phyloP scores from a whole-genome alignment of 2,113 vertebrate genomes.

The Nicator chloris region DNA sequence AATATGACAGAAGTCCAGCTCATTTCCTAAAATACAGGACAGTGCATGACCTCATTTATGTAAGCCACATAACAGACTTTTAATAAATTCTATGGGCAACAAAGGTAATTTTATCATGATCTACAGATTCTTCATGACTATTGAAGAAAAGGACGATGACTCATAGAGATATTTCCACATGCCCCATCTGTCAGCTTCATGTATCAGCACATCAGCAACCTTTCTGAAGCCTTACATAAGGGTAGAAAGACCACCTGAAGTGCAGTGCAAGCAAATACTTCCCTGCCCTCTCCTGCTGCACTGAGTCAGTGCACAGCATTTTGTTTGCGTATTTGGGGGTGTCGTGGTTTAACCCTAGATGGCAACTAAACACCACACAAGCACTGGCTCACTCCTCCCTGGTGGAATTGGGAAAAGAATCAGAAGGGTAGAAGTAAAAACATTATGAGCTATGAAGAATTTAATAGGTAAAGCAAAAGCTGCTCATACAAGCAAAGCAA shows the following conservation, averaged over 20 bases:
- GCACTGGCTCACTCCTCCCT: background rate
- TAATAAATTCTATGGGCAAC: background rate
- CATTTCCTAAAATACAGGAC: background rate
- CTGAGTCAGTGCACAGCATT: background rate
- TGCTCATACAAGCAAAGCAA: background rate
- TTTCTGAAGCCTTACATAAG: background rate
- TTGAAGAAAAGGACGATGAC: background rate
- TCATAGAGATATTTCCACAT: background rate
- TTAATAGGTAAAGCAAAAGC: background rate
- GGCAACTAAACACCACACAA: background rate
- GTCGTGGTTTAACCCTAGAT: background rate
- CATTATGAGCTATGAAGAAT: fast-evolving
- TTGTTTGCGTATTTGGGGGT: background rate
- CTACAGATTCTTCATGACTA: background rate
- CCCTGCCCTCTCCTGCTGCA: background rate
- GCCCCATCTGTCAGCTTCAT: background rate
- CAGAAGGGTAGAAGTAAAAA: background rate
- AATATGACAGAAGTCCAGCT: background rate
- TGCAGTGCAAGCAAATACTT: background rate
- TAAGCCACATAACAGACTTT: background rate
- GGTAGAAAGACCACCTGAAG: background rate
- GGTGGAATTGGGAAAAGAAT: background rate
- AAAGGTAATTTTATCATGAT: background rate
- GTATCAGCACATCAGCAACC: background rate
- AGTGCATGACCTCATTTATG: background rate